Evolutionary conservation across 2,113 vertebrate genomes (phyloP), one percentile per base, ranked within the genome.

Genomic region (Gallinago jamesoni): DNA sequence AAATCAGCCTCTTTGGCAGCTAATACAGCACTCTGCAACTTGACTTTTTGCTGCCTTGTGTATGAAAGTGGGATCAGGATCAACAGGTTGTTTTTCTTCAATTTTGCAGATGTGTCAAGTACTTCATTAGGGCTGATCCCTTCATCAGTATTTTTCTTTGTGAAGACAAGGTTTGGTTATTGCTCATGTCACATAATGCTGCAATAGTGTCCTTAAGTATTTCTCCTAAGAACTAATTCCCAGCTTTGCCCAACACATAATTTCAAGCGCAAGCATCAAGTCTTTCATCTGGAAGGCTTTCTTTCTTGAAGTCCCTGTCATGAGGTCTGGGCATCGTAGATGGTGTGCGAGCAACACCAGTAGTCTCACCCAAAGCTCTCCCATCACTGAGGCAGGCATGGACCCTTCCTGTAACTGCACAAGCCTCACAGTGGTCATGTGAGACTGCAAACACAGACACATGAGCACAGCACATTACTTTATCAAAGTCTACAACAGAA

Each of bases 341-440:
- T 25, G 14, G 23, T 12, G 2, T 2, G 9, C 5, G n/a, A 64
- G 25, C 30, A 85, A 28, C 14, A 63, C 5, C 28, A 72, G 43
- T 12, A n/a, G 31, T 6, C 3, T 4, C 22, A 72, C 22, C 41
- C 48, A 85, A 31, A 90, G 23, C 11, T 78, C 35, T 48, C 11
- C 23, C 33, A 5, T 31, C 55, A 6, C 39, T 53, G 37, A 56
- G 25, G 7, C 17, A 31, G 22, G 5, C 31, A 47, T 7, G 35
- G 28, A 16, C 19, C n/a, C 21, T 17, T 14, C 15, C 39, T 2
- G 0, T 2, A 31, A 37, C 22, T 6, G 3, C 57, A 59, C 6
- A 31, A 47, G 8, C 5, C 10, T 66, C 56, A 30, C 0, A 1
- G 14, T 6, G 17, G 8, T 19, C 11, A 7, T 4, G 4, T 10